These are phyloP conservation scores for Lemur catta DNA, from an alignment of 2,797 vertebrate species.

Conservation along the genomic window DNA sequence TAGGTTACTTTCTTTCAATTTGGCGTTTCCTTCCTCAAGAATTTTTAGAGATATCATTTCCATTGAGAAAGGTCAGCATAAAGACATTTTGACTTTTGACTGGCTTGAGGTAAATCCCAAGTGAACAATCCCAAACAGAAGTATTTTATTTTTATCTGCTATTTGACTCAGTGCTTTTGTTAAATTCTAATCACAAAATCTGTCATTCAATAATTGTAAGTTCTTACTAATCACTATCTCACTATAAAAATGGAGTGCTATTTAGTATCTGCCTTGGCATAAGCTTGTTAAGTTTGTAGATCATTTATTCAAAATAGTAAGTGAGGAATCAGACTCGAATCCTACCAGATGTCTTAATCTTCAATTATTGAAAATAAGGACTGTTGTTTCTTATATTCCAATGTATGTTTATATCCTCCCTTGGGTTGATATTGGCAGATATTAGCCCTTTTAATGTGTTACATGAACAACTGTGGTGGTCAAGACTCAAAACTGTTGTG, in stretches of 20 bases:
- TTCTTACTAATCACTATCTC: neutral
- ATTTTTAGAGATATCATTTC: neutral
- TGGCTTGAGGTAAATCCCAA: neutral
- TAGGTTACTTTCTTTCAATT: neutral
- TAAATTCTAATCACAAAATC: conserved; percentile 14
- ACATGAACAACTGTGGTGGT: neutral
- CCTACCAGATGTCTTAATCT: neutral
- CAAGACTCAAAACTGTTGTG: neutral
- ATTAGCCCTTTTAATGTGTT: neutral
- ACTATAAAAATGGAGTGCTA: neutral
- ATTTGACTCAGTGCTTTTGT: neutral
- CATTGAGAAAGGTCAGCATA: neutral
- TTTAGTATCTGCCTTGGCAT: neutral
- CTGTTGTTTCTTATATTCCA: neutral
- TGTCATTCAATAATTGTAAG: neutral
- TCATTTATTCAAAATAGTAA: conserved; percentile 22
- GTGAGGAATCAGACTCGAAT: neutral
- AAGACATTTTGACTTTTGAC: neutral
- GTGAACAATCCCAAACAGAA: neutral
- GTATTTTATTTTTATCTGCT: neutral
- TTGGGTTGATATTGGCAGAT: neutral
- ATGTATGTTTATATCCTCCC: neutral
- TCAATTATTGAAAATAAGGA: conserved; percentile 30
- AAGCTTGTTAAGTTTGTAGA: neutral
- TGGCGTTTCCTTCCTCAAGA: neutral